A percentile compares a stretch with the other conserved stretches of the same genome.
Conservation (phyloP, 2,113 vertebrate genomes). For the Aphelocoma coerulescens region DNA sequence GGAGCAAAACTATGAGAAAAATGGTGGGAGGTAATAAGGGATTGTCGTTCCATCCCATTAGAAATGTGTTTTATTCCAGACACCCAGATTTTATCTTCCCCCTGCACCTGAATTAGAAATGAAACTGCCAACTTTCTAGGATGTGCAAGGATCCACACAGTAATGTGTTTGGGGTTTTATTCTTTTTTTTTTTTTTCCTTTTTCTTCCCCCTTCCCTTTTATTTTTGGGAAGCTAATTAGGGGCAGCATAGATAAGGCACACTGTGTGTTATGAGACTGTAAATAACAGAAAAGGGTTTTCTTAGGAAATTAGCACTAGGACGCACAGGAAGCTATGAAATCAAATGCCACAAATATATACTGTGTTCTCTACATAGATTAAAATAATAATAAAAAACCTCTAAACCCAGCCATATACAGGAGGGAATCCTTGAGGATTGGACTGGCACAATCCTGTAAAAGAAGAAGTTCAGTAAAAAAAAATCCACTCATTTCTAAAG, state of each 20-base stretch:
- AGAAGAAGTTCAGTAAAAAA: constrained; percentile 64
- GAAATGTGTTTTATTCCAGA: constrained; percentile 65
- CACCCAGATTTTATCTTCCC: constrained; percentile 65
- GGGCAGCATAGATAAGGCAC: constrained; percentile 11
- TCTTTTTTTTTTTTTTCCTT: rapidly evolving
- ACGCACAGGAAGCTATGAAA: constrained; percentile 38
- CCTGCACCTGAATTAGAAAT: constrained; percentile 61
- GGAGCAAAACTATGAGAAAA: constrained; percentile 64
- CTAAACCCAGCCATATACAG: background rate
- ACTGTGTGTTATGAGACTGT: constrained; percentile 24
- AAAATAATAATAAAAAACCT: constrained; percentile 34
- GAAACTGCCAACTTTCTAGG: constrained; percentile 58
- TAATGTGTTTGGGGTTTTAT: background rate
- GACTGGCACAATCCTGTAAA: constrained; percentile 56
- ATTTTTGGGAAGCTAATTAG: constrained; percentile 55
- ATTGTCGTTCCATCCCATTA: constrained; percentile 59
- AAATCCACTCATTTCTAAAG: constrained; percentile 79
- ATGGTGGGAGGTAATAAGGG: constrained; percentile 51
- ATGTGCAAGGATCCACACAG: constrained; percentile 21
- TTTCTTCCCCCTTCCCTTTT: background rate
- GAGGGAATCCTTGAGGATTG: constrained; percentile 57
- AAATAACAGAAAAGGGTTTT: constrained; percentile 55
- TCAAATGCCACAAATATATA: constrained; percentile 7
- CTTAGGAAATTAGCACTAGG: constrained; percentile 51
- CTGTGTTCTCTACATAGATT: constrained; percentile 20